Evolutionary conservation across 2,888 invertebrate genomes (phyloP), one percentile per base, ranked within the genome.

Genomic region (Dusona sp.): DNA sequence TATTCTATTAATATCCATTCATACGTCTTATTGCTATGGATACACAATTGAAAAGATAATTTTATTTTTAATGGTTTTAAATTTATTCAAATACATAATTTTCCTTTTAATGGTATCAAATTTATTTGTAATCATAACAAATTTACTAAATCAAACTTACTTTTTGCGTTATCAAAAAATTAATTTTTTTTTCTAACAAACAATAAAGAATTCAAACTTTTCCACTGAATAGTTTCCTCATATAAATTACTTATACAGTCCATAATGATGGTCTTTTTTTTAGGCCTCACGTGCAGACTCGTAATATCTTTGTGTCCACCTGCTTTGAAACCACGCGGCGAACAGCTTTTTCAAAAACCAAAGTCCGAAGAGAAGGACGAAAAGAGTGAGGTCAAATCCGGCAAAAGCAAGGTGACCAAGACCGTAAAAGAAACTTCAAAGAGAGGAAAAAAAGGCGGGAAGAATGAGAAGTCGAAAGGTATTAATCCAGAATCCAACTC

Each of bases 261-360:
- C 22, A 42, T 7, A 7, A 67, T 25, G 8, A 13, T 38, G 19
- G n/a, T 42, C 29, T 91, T 93, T 98, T 72, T 95, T 64, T 95
- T 98, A 89, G 98, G 98, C 0, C 95, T 98, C 84, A 97, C 97
- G 91, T 97, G 97, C 90, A 95, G 99, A 74, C 94, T 99, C 48
- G 96, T 99, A 86, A 95, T 97, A 74, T 98, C 98, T 88, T 95
- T 99, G 90, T 96, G 97, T 90, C 97, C 98, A 2, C 95, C 97
- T 80, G 96, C 97, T 0, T 93, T 98, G 84, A 97, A 96, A 93
- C 97, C 97, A 42, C 95, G 95, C 6, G 94, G 94, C 80, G 95
- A 95, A 75, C 96, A 97, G 90, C 94, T 97, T 85, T 94, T 95
- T 79, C 95, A 91, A 89, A 79, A 86, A 45, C 87, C 87, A 25